phyloP scores from a whole-genome alignment of 2,888 invertebrate genomes.

The Beris chalybata region DNA sequence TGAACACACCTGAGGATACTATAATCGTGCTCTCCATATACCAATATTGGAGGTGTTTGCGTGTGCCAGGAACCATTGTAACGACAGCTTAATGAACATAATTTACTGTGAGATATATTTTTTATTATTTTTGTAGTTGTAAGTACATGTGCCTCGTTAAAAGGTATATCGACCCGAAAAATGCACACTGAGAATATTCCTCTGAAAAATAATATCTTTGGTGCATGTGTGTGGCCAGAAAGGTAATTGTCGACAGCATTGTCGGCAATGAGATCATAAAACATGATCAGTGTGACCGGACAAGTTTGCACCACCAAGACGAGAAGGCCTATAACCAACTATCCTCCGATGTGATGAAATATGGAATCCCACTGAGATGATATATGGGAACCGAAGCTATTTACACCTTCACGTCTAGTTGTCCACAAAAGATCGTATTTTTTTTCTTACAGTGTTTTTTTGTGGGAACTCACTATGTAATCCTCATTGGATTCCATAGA shows the following conservation, averaged over 20 bases:
- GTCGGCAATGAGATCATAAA: constrained; percentile 35
- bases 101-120: too few relatives aligned
- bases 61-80: too few relatives aligned
- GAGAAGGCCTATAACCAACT: constrained; percentile 2
- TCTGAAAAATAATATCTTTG: constrained; percentile 2
- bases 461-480: constrained; percentile 14
- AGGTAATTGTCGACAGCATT: constrained; percentile 34
- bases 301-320: background rate
- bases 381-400: constrained; percentile 32
- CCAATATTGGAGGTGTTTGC: too few relatives aligned
- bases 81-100: too few relatives aligned
- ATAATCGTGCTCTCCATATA: too few relatives aligned
- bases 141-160: background rate
- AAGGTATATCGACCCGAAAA: too few relatives aligned
- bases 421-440: constrained; percentile 15
- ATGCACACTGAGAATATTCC: background rate
- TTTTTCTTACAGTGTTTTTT: constrained; percentile 3
- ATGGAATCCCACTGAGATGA: constrained; percentile 35
- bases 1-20: too few relatives aligned
- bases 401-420: constrained; percentile 35
- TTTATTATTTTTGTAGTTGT: background rate
- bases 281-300: constrained; percentile 9
- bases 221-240: constrained; percentile 30
- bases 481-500: background rate
- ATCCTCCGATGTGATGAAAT: constrained; percentile 24